Conservation (phyloP, 2,113 vertebrate genomes). For the Burhinus bistriatus region DNA sequence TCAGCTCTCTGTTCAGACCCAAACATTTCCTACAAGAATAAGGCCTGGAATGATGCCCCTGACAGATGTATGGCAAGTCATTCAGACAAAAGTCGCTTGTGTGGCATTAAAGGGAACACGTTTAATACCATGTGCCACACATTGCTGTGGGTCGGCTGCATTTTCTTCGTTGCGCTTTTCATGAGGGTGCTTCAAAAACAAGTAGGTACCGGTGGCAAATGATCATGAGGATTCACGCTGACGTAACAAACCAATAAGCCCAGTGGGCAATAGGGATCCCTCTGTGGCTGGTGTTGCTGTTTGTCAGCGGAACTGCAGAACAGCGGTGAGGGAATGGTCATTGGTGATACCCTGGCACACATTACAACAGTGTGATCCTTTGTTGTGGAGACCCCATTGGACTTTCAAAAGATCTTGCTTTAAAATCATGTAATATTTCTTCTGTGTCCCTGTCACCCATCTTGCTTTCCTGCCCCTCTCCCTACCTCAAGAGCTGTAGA, state of each 20-base stretch:
- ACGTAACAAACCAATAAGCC: background rate
- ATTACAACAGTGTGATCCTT: background rate
- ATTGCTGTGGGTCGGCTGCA: background rate
- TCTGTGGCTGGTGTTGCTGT: background rate
- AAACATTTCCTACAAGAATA: slow-evolving; percentile 5
- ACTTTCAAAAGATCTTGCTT: background rate
- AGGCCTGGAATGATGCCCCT: background rate
- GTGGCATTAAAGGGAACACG: background rate
- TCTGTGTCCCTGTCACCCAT: background rate
- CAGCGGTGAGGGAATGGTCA: background rate
- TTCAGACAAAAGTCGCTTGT: background rate
- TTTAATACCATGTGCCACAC: background rate
- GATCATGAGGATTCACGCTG: background rate
- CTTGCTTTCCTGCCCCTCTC: background rate
- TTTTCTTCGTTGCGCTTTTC: background rate
- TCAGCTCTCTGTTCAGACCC: background rate
- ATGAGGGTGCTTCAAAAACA: background rate
- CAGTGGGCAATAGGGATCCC: background rate
- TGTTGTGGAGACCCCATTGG: background rate
- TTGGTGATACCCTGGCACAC: background rate
- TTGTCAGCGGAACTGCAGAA: background rate
- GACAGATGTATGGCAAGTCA: background rate
- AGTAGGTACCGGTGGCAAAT: background rate
- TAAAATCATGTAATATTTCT: background rate
- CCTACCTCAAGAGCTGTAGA: background rate